Evolutionary conservation across 2,113 vertebrate species (phyloP).

Genomic region (Strix uralensis): DNA sequence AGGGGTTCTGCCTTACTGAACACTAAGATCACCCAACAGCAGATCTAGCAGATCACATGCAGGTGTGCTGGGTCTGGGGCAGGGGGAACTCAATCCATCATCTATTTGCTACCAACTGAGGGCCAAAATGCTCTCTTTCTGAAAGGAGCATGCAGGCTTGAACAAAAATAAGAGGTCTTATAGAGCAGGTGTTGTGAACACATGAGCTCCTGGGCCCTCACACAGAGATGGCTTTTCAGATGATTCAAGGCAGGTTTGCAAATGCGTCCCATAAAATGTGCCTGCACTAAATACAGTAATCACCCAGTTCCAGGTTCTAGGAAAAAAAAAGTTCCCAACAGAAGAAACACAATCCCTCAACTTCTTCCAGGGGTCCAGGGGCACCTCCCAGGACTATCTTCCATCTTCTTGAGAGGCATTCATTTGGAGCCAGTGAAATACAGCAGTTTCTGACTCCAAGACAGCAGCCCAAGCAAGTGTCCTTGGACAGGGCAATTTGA

Average conservation of each 20-base stretch:
- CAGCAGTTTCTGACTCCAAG: neutral
- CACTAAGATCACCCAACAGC: neutral
- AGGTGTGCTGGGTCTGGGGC: rapidly evolving
- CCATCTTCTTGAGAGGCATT: neutral
- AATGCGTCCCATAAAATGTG: neutral
- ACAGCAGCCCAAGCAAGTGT: neutral
- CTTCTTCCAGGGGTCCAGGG: neutral
- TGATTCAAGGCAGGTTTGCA: neutral
- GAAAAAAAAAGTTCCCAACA: neutral
- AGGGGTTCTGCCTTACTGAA: neutral
- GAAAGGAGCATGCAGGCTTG: neutral
- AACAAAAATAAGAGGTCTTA: neutral
- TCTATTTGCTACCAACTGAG: neutral
- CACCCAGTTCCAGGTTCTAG: neutral
- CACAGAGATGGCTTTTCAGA: neutral
- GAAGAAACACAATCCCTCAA: neutral
- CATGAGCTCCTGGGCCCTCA: neutral
- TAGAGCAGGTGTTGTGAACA: neutral
- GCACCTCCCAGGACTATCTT: neutral
- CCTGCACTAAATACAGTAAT: neutral
- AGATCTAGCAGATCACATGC: neutral
- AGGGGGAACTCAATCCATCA: neutral
- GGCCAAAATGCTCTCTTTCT: neutral
- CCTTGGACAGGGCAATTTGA: neutral
- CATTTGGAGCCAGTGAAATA: neutral